Conservation (phyloP, 2,797 vertebrate genomes). For the Oreochromis grahami region DNA sequence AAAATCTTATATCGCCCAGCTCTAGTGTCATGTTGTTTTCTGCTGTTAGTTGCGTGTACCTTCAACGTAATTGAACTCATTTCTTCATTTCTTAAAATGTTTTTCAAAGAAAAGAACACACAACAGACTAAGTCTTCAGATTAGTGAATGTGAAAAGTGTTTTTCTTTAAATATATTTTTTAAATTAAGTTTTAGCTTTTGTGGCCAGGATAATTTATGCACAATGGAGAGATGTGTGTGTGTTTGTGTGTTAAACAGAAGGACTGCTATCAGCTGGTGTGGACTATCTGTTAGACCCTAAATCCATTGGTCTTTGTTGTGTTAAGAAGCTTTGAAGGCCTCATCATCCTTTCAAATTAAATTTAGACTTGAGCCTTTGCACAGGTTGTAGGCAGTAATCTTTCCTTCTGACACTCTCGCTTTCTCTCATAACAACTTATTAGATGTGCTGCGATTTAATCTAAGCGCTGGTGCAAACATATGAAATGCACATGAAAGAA, state of each 20-base stretch:
- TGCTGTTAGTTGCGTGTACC: background rate
- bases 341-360: conserved; percentile 41
- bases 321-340: conserved; percentile 47
- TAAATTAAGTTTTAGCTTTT: background rate
- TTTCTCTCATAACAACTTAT: conserved; percentile 14
- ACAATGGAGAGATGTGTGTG: background rate
- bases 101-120: background rate
- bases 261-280: conserved; percentile 31
- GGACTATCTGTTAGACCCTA: conserved; percentile 5
- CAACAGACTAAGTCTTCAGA: background rate
- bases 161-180: background rate
- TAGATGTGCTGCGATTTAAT: background rate
- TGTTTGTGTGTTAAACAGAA: background rate
- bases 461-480: background rate
- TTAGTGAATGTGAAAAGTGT: background rate
- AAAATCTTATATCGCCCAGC: too few relatives aligned
- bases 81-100: background rate
- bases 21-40: background rate
- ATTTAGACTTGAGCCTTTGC: conserved; percentile 6
- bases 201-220: background rate
- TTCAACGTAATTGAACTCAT: background rate
- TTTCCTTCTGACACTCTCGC: background rate
- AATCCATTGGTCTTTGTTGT: conserved; percentile 44
- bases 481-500: background rate
- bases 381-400: conserved; percentile 15